Conservation (phyloP, 2,113 vertebrate genomes). For the Leucopsar rothschildi region DNA sequence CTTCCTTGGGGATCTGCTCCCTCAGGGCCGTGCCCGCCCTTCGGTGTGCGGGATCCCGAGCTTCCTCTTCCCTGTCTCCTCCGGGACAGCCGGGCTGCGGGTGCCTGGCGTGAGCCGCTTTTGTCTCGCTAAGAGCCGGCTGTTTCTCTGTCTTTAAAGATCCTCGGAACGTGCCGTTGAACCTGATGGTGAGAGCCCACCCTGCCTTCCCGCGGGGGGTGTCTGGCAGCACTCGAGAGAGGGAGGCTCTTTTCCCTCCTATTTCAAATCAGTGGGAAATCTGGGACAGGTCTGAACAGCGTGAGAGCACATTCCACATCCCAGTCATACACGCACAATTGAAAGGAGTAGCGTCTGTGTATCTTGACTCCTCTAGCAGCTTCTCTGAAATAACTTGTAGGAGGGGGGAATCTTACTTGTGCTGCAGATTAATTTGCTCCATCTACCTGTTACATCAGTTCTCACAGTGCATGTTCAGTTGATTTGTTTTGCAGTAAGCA, state of each 20-base stretch:
- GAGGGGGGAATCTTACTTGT: neutral
- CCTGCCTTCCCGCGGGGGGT: neutral
- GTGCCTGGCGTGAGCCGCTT: neutral
- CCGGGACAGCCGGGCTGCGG: neutral
- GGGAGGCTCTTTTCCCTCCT: neutral
- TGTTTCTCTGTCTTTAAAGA: neutral
- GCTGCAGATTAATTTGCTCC: neutral
- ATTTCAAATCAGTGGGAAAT: conserved; percentile 1
- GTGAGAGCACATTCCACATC: conserved; percentile 6
- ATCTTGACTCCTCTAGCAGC: neutral
- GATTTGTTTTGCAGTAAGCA: neutral
- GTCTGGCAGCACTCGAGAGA: neutral
- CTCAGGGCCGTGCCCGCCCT: neutral
- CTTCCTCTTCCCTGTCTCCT: neutral
- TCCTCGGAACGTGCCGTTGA: neutral
- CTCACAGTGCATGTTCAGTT: neutral
- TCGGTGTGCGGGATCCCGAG: neutral
- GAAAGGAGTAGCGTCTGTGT: neutral
- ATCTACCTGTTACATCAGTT: conserved; percentile 49
- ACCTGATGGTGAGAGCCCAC: neutral
- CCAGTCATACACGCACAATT: neutral
- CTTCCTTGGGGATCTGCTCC: neutral
- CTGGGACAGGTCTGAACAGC: conserved; percentile 49
- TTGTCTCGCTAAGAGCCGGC: neutral
- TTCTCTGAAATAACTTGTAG: neutral